Evolutionary conservation across 2,113 vertebrate species (phyloP), one percentile per base, ranked within the genome.

Genomic region (Hypanus sabinus): DNA sequence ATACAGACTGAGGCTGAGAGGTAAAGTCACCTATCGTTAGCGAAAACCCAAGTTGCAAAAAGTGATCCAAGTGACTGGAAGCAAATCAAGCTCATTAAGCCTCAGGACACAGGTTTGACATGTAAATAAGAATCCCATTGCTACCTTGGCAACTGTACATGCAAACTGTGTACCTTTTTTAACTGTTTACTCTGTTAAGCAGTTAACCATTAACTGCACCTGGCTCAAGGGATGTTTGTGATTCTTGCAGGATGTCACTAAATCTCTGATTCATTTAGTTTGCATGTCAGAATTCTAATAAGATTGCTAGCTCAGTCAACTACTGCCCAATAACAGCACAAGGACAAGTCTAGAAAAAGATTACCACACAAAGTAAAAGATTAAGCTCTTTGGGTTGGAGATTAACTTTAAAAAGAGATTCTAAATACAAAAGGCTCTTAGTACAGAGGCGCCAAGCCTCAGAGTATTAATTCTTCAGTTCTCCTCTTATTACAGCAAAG

Each of bases 41-140:
- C 0, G 6, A 65, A 65, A 65, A 7, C 16, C n/a, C n/a, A 65
- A 33, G 57, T 90, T 68, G n/a, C 30, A 88, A 65, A n/a, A n/a
- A 65, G 62, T 68, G 62, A 65, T 36, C 16, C 30, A 36, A n/a
- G 20, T 85, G n/a, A 33, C 30, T 65, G 11, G 33, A 36, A 65
- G 85, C 16, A 68, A 90, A 90, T 90, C 30, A 7, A 33, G 18
- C 14, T 16, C 27, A 33, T 12, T 60, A 90, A 68, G 60, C 30
- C 30, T 90, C 57, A 90, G 60, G 18, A 33, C 62, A 68, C 30
- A 65, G 65, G 85, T 65, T 24, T 30, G 85, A 65, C 85, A 11
- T 88, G 85, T 88, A 65, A 88, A 60, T 88, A 65, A 88, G 85
- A 27, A 88, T 20, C 65, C 20, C 30, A 88, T 18, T 88, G 60